Evolutionary conservation across 2,888 invertebrate genomes (phyloP), one percentile per base, ranked within the genome.

Genomic region (Theodoxus fluviatilis): DNA sequence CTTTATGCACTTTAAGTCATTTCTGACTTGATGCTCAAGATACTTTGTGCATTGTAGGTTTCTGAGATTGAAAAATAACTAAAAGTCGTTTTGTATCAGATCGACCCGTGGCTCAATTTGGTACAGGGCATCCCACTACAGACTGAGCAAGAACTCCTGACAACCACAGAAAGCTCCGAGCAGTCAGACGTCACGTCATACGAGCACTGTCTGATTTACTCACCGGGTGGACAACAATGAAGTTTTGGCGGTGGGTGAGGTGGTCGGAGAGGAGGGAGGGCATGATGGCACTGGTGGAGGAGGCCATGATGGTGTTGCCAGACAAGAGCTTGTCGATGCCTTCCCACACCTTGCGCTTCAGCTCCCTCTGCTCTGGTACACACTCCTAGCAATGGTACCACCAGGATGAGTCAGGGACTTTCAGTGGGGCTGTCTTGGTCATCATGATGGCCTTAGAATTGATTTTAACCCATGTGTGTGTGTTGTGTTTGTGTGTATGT

Each of bases 281-380:
- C 73, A 94, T 88, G 73, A 96, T 94, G 1, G 96, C 95, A 65
- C 96, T 96, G 0, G 97, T 95, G 0, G 98, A 98, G 0, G 96
- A 95, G 6, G 97, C 84, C 77, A 98, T 87, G 31, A 81, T 81
- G 15, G 75, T 67, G 4, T 76, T 65, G n/a, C 74, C 75, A 15
- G 52, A 59, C 64, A 79, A 79, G 1, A 95, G 89, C 70, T 90
- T 90, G 85, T 98, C 97, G 59, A 97, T 87, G 72, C 93, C 90
- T 70, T 89, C 88, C 87, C 93, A 96, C 7, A 97, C 91, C 81
- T 92, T 92, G 74, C 91, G 90, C 85, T 98, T 98, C 79, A 96
- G 86, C 0, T 94, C 93, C 35, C 97, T 86, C 76, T 91, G 91
- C 88, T 98, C 98, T 1, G 96, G 96, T 0, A 97, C 93, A 86